Base-by-base conservation (phyloP, 2,797 vertebrate species). In the Clamator glandarius region DNA sequence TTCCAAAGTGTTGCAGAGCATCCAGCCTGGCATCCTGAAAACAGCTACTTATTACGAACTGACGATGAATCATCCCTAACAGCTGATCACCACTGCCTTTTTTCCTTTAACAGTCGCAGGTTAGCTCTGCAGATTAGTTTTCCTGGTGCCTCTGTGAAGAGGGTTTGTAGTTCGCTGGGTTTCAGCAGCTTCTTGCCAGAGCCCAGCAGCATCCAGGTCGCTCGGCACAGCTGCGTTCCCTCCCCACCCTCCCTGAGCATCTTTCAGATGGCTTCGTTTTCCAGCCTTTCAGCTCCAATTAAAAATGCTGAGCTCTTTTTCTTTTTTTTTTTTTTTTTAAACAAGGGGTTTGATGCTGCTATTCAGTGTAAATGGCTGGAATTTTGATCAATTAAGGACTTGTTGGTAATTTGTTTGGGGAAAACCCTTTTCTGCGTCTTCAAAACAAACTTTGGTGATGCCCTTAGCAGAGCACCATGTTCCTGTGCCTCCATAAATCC, bases 261-360 rank as follows among this genome's bases (percentile, higher is more conserved):
- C 94, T 92, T 89, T 96, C 86, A 90, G 67, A 93, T 79, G 77
- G 88, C 86, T 96, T 91, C 25, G 1, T 90, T 93, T 91, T 84
- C 83, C 90, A 89, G 90, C 90, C 74, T 95, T 95, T 95, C 90
- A 95, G 86, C 86, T 92, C 84, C 90, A 93, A 74, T 94, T 90
- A 92, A 91, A 96, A 91, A 50, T 0, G 15, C 81, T 84, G 80
- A 84, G 92, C 54, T 28, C 7, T 39, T 67, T 24, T 63, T 54
- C 46, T 73, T 61, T 58, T 42, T 26, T 24, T 39, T 25, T 21
- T 52, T 42, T 26, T 33, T 57, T 35, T 20, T 21, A 15, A 94
- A 77, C 36, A 33, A 76, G 90, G 86, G 36, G 17, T 46, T 94
- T 93, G 90, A 80, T 92, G 81, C 92, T 85, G 78, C 94, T 82